Percentiles rank a stretch among this genome's conserved stretches.
These are phyloP conservation scores for Echiichthys vipera DNA, from an alignment of 2,797 vertebrate species.

Conservation along the genomic window DNA sequence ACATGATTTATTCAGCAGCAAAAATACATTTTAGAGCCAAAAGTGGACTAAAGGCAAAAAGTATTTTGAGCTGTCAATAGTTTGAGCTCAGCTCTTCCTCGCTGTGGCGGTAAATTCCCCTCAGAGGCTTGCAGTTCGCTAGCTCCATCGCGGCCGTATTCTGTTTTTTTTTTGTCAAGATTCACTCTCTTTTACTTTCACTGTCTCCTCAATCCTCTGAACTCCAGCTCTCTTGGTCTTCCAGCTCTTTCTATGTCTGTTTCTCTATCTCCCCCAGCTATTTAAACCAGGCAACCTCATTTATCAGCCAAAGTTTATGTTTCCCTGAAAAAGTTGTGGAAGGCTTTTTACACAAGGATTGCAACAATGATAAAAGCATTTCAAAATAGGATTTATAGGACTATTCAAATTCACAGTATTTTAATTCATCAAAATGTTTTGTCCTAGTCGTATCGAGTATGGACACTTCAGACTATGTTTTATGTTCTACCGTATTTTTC, in stretches of 20 bases:
- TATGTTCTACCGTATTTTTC: no score
- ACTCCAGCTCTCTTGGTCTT: background rate
- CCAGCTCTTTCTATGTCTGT: background rate
- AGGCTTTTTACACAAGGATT: background rate
- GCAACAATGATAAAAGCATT: background rate
- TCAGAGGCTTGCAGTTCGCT: constrained; percentile 37
- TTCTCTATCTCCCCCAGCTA: constrained; percentile 15
- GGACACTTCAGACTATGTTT: no score
- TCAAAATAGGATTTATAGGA: background rate
- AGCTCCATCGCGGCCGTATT: constrained; percentile 1
- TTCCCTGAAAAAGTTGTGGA: background rate
- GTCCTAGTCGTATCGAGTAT: background rate
- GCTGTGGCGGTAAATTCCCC: constrained; percentile 39
- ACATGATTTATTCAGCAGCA: constrained; percentile 70
- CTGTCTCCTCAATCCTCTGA: constrained; percentile 32
- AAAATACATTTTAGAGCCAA: constrained; percentile 53
- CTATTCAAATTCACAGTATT: background rate
- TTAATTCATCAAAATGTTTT: background rate
- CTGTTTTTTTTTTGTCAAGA: constrained; percentile 28
- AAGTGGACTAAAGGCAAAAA: constrained; percentile 36
- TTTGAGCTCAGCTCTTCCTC: constrained; percentile 43
- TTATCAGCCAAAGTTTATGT: background rate
- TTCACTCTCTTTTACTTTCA: constrained; percentile 19
- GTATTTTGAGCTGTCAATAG: constrained; percentile 35
- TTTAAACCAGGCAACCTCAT: constrained; percentile 10